Base-by-base conservation (phyloP, 2,797 vertebrate genomes). In the Nyctalus aviator region DNA sequence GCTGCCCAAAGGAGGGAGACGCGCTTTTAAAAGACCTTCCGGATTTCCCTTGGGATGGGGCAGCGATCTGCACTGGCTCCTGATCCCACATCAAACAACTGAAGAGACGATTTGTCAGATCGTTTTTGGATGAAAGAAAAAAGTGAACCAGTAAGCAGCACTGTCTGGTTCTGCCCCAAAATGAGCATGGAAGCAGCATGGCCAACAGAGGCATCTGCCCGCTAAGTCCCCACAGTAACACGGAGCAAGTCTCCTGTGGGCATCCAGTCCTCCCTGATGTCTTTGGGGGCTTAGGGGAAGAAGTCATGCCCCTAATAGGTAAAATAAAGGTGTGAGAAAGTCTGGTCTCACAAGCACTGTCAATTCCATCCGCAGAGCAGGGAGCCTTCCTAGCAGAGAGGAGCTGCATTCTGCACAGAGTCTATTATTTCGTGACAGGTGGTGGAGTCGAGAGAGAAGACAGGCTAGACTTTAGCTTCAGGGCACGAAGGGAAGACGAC, bases 381-480 rank as follows among this genome's bases (percentile, higher is more conserved):
- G 41, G 46, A 35, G 44, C 44, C 69, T 79, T 88, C 76, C 59
- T 95, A 72, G 72, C 35, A 12, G 68, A 77, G 55, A 91, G 30
- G 7, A 84, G 86, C 41, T 73, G 88, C 77, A 75, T 92, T 93
- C 68, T 89, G 53, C 91, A 90, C 92, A 88, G 88, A 89, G 46
- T 90, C 94, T 88, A 91, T 96, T 95, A 95, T 90, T 94, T 84
- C 25, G 23, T 94, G 95, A 93, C 95, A 96, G 94, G 94, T 96
- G 89, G 93, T 5, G 62, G 55, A 84, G 88, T 81, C 41, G 72
- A 83, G 73, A 50, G 90, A 88, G 82, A 83, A 88, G 93, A 57
- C 90, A 44, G 73, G 78, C 96, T 88, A 90, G 95, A 94, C 92
- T 92, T 75, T 88, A 77, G 87, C 91, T 96, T 95, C 84, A 76